A percentile compares a stretch with the other conserved stretches of the same genome.
These are phyloP conservation scores for Leptoteleia sp. DNA, from an alignment of 1,140 invertebrate genomes.

Conservation along the genomic window DNA sequence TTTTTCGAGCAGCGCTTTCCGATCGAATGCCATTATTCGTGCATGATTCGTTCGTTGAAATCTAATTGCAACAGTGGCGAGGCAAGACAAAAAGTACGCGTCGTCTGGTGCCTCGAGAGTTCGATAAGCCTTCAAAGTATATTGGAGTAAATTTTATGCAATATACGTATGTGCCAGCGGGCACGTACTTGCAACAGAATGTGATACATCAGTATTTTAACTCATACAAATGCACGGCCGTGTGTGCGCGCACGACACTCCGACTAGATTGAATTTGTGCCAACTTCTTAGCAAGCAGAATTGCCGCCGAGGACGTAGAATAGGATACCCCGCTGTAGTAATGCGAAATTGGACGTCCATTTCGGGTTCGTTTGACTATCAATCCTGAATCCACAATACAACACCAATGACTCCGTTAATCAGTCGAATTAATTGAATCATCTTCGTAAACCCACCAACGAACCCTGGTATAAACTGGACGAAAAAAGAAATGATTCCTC, in stretches of 20 bases:
- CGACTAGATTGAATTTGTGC: slow-evolving; percentile 62
- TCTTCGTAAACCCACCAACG: not conserved
- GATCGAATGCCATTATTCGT: slow-evolving; percentile 48
- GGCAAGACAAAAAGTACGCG: slow-evolving; percentile 20
- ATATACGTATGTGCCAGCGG: slow-evolving; percentile 26
- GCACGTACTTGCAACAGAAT: slow-evolving; percentile 41
- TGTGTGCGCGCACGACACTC: slow-evolving; percentile 46
- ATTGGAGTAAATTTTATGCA: slow-evolving; percentile 45
- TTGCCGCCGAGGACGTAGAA: slow-evolving; percentile 44
- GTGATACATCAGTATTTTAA: slow-evolving; percentile 54
- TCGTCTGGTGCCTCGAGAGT: slow-evolving; percentile 12
- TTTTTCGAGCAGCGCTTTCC: slow-evolving; percentile 34
- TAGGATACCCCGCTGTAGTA: slow-evolving; percentile 42
- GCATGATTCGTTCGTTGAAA: slow-evolving; percentile 36
- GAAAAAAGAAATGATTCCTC: too few relatives aligned
- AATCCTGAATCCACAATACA: slow-evolving; percentile 11
- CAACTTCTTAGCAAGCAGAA: slow-evolving; percentile 64
- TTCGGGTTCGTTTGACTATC: slow-evolving; percentile 15
- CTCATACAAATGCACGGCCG: slow-evolving; percentile 33
- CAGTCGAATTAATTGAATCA: not conserved
- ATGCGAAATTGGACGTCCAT: slow-evolving; percentile 49
- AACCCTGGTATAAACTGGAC: not conserved
- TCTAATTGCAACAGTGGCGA: slow-evolving; percentile 35
- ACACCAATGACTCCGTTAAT: too few relatives aligned
- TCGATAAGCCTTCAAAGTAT: slow-evolving; percentile 30